Evolutionary conservation across 2,113 vertebrate species (phyloP), one percentile per base, ranked within the genome.

Genomic region (Cervus canadensis): DNA sequence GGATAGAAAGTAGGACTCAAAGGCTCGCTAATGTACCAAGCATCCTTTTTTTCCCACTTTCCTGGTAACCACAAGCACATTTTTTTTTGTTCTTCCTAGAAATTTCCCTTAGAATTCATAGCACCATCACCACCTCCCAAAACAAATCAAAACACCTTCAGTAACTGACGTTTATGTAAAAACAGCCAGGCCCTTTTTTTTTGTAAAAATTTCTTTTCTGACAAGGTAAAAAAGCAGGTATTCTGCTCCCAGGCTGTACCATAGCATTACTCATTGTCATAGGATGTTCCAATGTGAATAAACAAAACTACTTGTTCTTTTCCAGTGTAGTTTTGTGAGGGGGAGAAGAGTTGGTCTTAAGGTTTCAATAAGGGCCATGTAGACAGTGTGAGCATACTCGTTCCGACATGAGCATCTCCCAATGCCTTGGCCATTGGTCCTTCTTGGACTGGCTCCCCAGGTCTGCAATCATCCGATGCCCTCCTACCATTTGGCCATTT

Each of bases 141-240:
- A 98, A 87, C 62, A 97, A 76, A 62, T 9, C n/a, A 93, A 95
- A 93, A 89, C 17, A 60, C 21, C 13, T 86, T 92, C 16, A 82
- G 23, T 48, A 76, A 25, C 54, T 87, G 25, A 93, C 88, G 28
- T 82, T 56, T 76, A 67, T 60, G 2, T 62, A 64, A 97, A 94
- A 97, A 76, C 6, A 93, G 3, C 48, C 59, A 95, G 50, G 7
- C 62, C 7, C 25, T 86, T 91, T 67, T 87, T 90, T 94, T 95
- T 89, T 67, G 13, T 92, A 76, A 82, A 89, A 43, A 83, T 64
- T 57, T 86, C 23, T 79, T 93, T 89, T 40, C 40, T 81, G 30
- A 83, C 43, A 94, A 78, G 4, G 15, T 57, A 23, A 67, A 62
- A 78, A 94, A 30, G 26, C 48, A 76, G 17, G 7, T 56, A 28